phyloP scores from a whole-genome alignment of 2,888 invertebrate genomes.

The Perdita meconis region DNA sequence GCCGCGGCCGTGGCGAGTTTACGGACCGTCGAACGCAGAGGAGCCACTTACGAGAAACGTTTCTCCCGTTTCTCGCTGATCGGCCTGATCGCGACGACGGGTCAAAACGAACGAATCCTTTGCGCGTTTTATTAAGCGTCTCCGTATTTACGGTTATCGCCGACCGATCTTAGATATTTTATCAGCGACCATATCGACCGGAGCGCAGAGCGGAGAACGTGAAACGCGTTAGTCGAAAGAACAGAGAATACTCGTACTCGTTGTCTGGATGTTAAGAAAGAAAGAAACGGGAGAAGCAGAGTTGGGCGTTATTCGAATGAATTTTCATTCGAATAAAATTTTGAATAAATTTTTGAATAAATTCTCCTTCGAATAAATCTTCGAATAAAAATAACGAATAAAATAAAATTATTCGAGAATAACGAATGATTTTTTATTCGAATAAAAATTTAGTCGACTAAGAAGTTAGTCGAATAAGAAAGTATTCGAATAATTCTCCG shows the following conservation, averaged over 20 bases:
- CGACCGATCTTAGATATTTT: not conserved
- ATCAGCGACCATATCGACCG: not conserved
- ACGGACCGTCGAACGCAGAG: slow-evolving; percentile 2
- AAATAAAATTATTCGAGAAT: no score
- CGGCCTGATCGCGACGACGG: slow-evolving; percentile 2
- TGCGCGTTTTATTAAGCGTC: slow-evolving; percentile 10
- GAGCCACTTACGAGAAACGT: not conserved
- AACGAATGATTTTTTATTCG: no score
- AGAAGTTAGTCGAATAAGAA: no score
- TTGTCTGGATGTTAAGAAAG: not conserved
- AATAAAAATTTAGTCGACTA: no score
- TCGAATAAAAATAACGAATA: no score
- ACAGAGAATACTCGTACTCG: not conserved
- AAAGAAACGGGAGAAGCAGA: not conserved
- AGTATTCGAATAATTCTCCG: no score
- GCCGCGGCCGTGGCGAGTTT: slow-evolving; percentile 6
- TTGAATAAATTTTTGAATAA: no score
- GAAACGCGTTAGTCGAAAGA: not conserved
- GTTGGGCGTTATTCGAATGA: no score
- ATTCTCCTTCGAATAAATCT: no score
- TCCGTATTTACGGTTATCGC: slow-evolving; percentile 2
- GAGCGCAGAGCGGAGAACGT: not conserved
- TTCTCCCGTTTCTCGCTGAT: no score
- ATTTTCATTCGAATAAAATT: no score
- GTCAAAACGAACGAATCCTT: not conserved